phyloP scores from a whole-genome alignment of 2,888 invertebrate genomes.

The Diaperis boleti region DNA sequence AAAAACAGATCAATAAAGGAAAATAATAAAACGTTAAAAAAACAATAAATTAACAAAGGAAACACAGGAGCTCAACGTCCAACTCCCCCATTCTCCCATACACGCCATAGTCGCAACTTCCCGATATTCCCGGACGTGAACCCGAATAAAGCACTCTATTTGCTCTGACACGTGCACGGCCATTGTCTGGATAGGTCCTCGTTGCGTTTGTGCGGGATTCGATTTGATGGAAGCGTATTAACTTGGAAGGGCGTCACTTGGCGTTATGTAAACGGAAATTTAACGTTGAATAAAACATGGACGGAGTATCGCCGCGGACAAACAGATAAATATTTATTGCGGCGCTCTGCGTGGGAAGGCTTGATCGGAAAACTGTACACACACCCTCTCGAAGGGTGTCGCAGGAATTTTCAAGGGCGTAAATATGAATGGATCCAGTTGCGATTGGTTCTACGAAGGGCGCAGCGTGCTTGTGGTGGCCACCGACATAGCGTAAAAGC shows the following conservation, averaged over 20 bases:
- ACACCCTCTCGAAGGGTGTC: neutral
- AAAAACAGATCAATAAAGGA: no score
- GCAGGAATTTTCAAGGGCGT: neutral
- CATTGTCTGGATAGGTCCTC: slow-evolving; percentile 8
- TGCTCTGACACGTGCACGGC: slow-evolving; percentile 3
- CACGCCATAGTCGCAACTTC: no score
- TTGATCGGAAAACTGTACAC: neutral
- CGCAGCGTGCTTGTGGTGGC: no score
- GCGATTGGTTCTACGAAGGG: no score
- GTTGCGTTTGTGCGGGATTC: slow-evolving; percentile 1
- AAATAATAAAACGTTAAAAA: no score
- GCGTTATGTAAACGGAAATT: neutral
- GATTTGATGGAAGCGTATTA: neutral
- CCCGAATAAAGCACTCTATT: slow-evolving; percentile 6
- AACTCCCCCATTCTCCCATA: no score
- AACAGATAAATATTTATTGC: neutral
- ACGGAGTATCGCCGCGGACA: neutral
- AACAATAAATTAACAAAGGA: no score
- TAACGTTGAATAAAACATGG: neutral
- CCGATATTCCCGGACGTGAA: slow-evolving; percentile 13
- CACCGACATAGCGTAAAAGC: no score
- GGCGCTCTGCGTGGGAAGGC: neutral
- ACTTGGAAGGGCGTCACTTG: neutral
- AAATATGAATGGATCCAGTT: no score
- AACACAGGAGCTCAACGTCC: no score